Evolutionary conservation across 2,797 vertebrate genomes (phyloP), one percentile per base, ranked within the genome.

Genomic region (Eospalax fontanierii): DNA sequence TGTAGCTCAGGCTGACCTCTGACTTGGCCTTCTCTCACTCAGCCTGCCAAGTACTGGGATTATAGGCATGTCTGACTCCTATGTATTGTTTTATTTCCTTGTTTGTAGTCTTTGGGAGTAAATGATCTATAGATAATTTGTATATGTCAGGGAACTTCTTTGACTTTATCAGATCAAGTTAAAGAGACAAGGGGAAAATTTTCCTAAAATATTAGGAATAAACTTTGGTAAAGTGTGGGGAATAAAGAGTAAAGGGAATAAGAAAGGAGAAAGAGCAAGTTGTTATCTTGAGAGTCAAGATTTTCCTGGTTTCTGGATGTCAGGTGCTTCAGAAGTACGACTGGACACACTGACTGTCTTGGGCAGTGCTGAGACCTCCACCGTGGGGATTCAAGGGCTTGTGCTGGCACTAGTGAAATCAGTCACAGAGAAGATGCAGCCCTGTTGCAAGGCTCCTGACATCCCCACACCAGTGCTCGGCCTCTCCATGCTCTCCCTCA

Each of bases 321-420:
- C 88, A 99, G 99, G 99, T 84, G 99, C 99, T n/a, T 98, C 99
- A 28, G 99, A 99, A 96, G 84, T 99, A 87, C 98, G 99, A 18
- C 97, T 99, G 97, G 99, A 99, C 98, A 98, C 98, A 0, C 98
- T 99, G 89, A 98, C 98, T 2, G 59, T 99, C 46, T 90, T 98
- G 96, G 99, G 99, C 93, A 99, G 99, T 30, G 98, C 98, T 0
- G 99, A 99, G 94, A 99, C 98, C 96, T 99, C 98, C 73, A 98
- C 98, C 0, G 76, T 99, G 95, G 99, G 99, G 0, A 90, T 99
- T 57, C 99, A 99, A 89, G 99, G 99, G 18, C 98, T 99, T 97
- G 98, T 99, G 94, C 97, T 99, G 85, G 99, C 99, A 19, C 97
- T 99, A 87, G 98, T 99, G 65, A 99, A 99, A 97, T 98, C 98